phyloP scores from a whole-genome alignment of 2,888 invertebrate genomes.

The Argynnis bischoffii region DNA sequence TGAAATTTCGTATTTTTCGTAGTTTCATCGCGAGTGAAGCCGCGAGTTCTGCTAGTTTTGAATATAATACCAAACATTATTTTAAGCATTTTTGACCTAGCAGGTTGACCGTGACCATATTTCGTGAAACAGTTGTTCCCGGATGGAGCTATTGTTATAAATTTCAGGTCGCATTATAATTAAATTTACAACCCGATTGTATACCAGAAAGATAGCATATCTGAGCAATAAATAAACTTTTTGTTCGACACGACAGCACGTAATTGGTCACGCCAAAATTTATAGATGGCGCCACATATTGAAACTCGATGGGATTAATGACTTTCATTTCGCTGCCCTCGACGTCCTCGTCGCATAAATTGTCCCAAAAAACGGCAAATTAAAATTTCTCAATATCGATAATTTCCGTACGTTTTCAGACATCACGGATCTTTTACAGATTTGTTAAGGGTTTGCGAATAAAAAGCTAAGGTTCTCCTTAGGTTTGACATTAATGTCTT shows the following conservation, averaged over 20 bases:
- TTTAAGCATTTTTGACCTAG: too few relatives aligned
- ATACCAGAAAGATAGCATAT: conserved; percentile 39
- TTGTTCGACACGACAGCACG: conserved; percentile 49
- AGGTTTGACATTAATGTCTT: not conserved
- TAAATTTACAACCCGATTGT: conserved; percentile 31
- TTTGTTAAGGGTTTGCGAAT: not conserved
- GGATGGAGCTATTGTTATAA: not conserved
- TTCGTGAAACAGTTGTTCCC: too few relatives aligned
- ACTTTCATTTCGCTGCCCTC: conserved; percentile 46
- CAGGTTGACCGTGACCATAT: too few relatives aligned
- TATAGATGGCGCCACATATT: conserved; percentile 56
- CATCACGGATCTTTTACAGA: not conserved
- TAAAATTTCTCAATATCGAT: conserved; percentile 37
- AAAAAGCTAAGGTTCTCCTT: not conserved
- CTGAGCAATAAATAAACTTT: conserved; percentile 52
- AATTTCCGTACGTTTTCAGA: conserved; percentile 15
- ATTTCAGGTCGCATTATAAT: conserved; percentile 18
- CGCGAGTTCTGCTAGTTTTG: too few relatives aligned
- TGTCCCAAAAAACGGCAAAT: conserved; percentile 37
- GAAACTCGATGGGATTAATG: conserved; percentile 60
- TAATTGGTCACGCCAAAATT: conserved; percentile 58
- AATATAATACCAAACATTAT: too few relatives aligned
- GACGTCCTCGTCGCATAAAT: conserved; percentile 39
- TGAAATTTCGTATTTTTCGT: too few relatives aligned
- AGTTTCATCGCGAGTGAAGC: too few relatives aligned